Evolutionary conservation across 1,140 invertebrate genomes (phyloP), one percentile per base, ranked within the genome.

Genomic region (Neodiprion lecontei): DNA sequence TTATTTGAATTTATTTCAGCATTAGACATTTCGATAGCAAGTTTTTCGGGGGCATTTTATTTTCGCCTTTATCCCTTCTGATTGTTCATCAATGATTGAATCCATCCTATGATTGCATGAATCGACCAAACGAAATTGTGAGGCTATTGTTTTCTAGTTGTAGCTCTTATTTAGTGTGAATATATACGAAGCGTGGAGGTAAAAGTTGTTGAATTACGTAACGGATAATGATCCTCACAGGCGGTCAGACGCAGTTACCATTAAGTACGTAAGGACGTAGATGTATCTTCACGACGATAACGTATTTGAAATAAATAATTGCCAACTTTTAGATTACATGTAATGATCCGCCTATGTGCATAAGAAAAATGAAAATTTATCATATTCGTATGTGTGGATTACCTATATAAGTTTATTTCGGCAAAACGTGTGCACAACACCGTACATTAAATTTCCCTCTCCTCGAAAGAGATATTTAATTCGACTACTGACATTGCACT

Each of bases 201-300:
- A 81, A 80, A 83, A 81, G 79, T 79, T 76, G 76, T 78, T 68
- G 66, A 78, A 81, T 80, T 83, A 78, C 75, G 74, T 78, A 82
- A 82, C 75, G 67, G 48, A 74, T 75, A 79, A 77, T 76, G 70
- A 76, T 77, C 74, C 72, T 77, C 77, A 75, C 73, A 76, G 53
- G n/a, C 53, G 53, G 53, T 61, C 53, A 61, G 53, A 61, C 5
- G 53, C 53, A 61, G 53, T 61, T 61, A 61, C 53, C 53, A 17
- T 17, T 61, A 8, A 61, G 53, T 40, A 40, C 28, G 28, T 12
- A 61, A 61, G 53, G 53, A 12, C 72, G 76, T 74, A 75, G 73
- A 74, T 74, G 67, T 48, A 48, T 48, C 49, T 69, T 74, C 72
- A 73, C 71, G 48, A 61, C 8, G 53, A 61, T 61, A 61, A 61